These are phyloP conservation scores for Periophthalmus modestus DNA, from an alignment of 2,113 vertebrate genomes.

Conservation along the genomic window DNA sequence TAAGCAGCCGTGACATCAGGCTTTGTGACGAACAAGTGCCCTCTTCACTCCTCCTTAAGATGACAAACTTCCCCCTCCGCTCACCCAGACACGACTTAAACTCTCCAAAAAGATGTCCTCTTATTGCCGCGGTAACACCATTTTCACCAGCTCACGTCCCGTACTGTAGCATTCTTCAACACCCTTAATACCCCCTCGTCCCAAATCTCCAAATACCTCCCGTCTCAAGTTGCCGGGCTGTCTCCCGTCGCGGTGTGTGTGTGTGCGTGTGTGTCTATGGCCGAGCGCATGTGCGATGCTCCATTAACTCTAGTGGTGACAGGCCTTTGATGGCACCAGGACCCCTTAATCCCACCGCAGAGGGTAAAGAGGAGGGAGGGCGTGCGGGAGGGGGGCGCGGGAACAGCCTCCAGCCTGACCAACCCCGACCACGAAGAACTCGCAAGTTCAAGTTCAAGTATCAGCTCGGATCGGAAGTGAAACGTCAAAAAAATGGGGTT, in stretches of 20 bases:
- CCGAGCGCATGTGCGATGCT: conserved; percentile 58
- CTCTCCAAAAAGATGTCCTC: conserved; percentile 41
- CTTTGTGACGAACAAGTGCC: conserved; percentile 58
- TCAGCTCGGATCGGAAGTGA: not conserved
- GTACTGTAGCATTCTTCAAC: conserved; percentile 50
- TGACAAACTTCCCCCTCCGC: conserved; percentile 51
- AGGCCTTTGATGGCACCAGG: conserved; percentile 66
- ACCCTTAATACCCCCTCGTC: conserved; percentile 60
- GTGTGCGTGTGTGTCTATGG: conserved; percentile 23
- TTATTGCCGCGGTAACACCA: conserved; percentile 43
- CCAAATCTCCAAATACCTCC: conserved; percentile 64
- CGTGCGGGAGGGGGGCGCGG: too few species aligned
- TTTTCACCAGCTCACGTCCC: conserved; percentile 43
- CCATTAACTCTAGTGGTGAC: conserved; percentile 74
- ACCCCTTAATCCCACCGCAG: conserved; percentile 62
- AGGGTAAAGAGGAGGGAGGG: conserved; percentile 19
- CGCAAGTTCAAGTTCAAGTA: conserved; percentile 38
- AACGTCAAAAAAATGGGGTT: too few species aligned
- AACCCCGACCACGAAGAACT: conserved; percentile 18
- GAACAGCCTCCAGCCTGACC: conserved; percentile 18
- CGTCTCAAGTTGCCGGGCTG: conserved; percentile 66
- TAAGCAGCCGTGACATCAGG: conserved; percentile 58
- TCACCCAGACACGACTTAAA: conserved; percentile 37
- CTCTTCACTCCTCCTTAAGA: conserved; percentile 43
- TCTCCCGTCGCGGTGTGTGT: conserved; percentile 53